phyloP scores from a whole-genome alignment of 2,888 invertebrate genomes.

The Habroteleia sp. region DNA sequence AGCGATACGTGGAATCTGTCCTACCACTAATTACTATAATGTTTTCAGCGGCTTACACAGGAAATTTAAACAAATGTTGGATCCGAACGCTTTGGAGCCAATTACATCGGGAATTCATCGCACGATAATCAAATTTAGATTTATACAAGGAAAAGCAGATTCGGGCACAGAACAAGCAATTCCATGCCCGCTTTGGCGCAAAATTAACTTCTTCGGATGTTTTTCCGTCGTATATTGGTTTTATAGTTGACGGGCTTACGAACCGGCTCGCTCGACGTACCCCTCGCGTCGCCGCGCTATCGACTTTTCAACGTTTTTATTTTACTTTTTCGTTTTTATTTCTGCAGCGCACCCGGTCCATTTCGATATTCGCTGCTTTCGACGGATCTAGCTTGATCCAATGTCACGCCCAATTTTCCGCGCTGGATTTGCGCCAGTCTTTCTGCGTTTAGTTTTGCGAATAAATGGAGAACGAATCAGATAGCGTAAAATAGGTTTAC shows the following conservation, averaged over 20 bases:
- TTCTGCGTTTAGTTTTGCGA: conserved; percentile 50
- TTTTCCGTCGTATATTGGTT: conserved; percentile 44
- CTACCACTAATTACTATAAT: too few relatives aligned
- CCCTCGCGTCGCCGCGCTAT: conserved; percentile 40
- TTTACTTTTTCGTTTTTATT: conserved; percentile 53
- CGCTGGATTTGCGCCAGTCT: conserved; percentile 59
- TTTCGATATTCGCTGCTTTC: conserved; percentile 61
- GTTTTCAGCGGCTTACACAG: too few relatives aligned
- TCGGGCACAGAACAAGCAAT: too few relatives aligned
- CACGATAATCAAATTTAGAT: too few relatives aligned
- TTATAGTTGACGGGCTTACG: conserved; percentile 47
- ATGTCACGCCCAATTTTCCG: conserved; percentile 63
- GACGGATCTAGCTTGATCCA: conserved; percentile 57
- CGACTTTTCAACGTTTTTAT: conserved; percentile 60
- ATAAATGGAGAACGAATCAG: conserved; percentile 50
- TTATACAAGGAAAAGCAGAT: too few relatives aligned
- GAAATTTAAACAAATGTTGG: too few relatives aligned
- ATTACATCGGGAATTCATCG: too few relatives aligned
- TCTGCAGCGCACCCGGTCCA: conserved; percentile 45
- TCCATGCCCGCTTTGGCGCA: too few relatives aligned
- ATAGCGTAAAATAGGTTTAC: conserved; percentile 51
- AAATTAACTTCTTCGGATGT: conserved; percentile 23
- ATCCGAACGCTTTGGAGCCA: too few relatives aligned
- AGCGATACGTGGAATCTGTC: too few relatives aligned
- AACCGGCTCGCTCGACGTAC: conserved; percentile 29